Conservation (phyloP, 1,140 invertebrate genomes). For the Drosophila albomicans region DNA sequence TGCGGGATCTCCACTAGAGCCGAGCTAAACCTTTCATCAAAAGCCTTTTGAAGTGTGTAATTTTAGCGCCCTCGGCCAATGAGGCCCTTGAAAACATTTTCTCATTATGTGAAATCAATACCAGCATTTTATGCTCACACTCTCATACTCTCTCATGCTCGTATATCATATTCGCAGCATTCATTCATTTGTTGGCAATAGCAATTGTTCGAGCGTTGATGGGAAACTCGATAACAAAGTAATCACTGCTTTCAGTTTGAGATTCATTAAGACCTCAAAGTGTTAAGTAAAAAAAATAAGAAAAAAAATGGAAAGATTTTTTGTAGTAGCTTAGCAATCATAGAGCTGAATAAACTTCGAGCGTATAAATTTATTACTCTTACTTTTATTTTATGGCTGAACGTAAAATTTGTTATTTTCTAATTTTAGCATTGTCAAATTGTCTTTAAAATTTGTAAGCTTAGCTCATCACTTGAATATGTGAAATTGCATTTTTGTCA, state of each 20-base stretch:
- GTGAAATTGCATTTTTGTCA: no score
- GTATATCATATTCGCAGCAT: conserved; percentile 19
- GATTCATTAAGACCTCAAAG: conserved; percentile 23
- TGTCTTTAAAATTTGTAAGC: no score
- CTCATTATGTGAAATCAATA: conserved; percentile 72
- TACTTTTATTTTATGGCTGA: neutral
- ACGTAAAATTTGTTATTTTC: no score
- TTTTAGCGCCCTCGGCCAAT: conserved; percentile 33
- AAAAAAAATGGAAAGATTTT: conserved; percentile 1
- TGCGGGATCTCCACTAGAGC: conserved; percentile 24
- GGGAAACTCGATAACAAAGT: conserved; percentile 29
- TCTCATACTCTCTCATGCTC: neutral
- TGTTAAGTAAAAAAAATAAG: neutral
- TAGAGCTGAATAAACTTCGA: neutral
- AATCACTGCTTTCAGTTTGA: conserved; percentile 12
- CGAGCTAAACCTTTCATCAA: conserved; percentile 53
- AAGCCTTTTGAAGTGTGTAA: conserved; percentile 57
- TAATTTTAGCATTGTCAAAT: no score
- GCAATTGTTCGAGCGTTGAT: conserved; percentile 34
- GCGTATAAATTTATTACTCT: neutral
- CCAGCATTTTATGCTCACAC: conserved; percentile 62
- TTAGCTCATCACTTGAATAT: no score
- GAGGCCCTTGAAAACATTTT: conserved; percentile 41
- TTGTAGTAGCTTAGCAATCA: neutral
- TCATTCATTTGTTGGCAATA: conserved; percentile 32